These are phyloP conservation scores for Lasiurus cinereus DNA, from an alignment of 2,113 vertebrate genomes.

Conservation along the genomic window DNA sequence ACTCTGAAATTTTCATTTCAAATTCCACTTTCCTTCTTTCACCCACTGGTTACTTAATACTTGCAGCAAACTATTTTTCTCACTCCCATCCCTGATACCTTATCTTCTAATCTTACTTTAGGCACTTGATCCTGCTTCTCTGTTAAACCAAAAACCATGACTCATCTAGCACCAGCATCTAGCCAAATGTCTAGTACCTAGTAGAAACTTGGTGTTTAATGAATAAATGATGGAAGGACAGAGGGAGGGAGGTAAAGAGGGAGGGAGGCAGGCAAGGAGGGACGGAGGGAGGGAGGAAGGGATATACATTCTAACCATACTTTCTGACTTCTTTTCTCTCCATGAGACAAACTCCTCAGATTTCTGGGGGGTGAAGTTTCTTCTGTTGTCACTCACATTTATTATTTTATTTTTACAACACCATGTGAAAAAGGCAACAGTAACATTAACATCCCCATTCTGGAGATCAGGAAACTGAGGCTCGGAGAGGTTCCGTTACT, in stretches of 20 bases:
- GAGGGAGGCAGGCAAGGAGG: background rate
- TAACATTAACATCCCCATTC: background rate
- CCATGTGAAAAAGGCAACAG: background rate
- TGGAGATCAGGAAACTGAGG: background rate
- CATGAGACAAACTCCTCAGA: background rate
- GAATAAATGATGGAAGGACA: background rate
- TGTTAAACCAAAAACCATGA: background rate
- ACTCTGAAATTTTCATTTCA: background rate
- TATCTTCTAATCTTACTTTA: background rate
- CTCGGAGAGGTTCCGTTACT: background rate
- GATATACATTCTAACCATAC: background rate
- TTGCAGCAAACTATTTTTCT: background rate
- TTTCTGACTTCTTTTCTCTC: background rate
- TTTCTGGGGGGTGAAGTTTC: background rate
- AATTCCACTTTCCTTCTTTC: background rate
- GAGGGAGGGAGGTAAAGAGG: background rate
- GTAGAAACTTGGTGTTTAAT: background rate
- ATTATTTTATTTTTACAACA: slow-evolving; percentile 26
- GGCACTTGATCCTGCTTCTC: background rate
- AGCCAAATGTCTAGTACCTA: background rate
- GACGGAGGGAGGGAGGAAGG: background rate
- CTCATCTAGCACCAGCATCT: background rate
- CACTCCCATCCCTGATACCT: background rate
- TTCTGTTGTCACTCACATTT: background rate
- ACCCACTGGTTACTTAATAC: background rate